Base-by-base conservation (phyloP, 1,140 invertebrate species). In the Patella vulgata region DNA sequence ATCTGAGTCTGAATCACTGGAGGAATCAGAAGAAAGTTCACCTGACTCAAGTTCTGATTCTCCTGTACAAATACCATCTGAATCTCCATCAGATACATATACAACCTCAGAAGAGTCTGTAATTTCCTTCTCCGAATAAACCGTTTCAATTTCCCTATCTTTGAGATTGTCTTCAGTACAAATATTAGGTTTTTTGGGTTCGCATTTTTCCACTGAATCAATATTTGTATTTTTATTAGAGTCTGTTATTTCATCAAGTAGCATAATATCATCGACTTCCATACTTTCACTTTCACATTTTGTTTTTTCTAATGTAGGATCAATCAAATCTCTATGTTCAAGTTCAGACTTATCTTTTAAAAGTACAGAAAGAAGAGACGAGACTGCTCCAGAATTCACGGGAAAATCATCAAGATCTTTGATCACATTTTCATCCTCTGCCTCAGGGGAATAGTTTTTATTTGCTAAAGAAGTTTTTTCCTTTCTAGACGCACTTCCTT, bases 41-140 rank as follows among this genome's bases (percentile, higher is more conserved):
- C 65, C 65, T 17, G 71, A 59, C 6, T 81, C 80, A 80, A 74
- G 87, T 82, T 80, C 85, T 86, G 84, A 88, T 84, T 84, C 86
- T 46, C 39, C 58, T 36, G 48, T 57, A 12, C 51, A 52, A 21
- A 59, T 30, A 53, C 59, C 64, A 23, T 48, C 59, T 44, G 61
- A 67, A n/a, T 55, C 62, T 11, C 58, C 59, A 12, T 42, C 43
- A 31, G 25, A 30, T n/a, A 21, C n/a, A 11, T 46, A 30, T 9
- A n/a, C 23, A 3, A 19, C 42, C 42, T 44, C n/a, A 11, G 42
- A 44, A 44, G 42, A 44, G 4, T 44, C 42, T 19, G 23, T 23
- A 44, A 44, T 44, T 44, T 67, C 60, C 42, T 27, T 52, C n/a
- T 52, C 40, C 33, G 46, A 51, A 19, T 47, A 3, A 17, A 56